Evolutionary conservation across 2,113 vertebrate species (phyloP).

Genomic region (Choloepus hoffmanni): DNA sequence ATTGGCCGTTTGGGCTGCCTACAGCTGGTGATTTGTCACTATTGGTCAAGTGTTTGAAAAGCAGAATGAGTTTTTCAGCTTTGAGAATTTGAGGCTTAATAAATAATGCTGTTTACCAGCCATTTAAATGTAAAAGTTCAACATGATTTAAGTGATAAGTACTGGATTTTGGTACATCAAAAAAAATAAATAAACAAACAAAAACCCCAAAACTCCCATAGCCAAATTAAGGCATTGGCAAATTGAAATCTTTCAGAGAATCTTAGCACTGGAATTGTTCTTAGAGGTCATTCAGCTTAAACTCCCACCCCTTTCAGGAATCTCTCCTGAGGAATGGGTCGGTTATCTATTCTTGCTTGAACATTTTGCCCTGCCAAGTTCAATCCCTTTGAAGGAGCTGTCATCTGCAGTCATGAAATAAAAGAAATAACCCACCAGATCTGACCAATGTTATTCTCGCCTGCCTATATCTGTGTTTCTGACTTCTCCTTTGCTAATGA

Average conservation of each 20-base stretch:
- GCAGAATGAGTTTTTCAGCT: constrained; percentile 81
- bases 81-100: constrained; percentile 81
- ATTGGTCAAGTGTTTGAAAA: constrained; percentile 80
- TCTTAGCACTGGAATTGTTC: constrained; percentile 15
- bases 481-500: background rate
- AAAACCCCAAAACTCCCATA: background rate
- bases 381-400: background rate
- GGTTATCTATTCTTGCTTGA: background rate
- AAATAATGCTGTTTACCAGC: constrained; percentile 79
- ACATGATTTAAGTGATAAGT: constrained; percentile 68
- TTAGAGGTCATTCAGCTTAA: background rate
- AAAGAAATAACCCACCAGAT: background rate
- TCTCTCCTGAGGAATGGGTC: background rate
- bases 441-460: background rate
- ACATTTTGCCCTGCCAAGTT: background rate
- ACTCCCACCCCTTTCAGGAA: background rate
- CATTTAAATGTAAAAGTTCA: constrained; percentile 79
- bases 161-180: constrained; percentile 61
- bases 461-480: background rate
- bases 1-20: constrained; percentile 83
- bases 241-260: constrained; percentile 37
- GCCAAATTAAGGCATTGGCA: constrained; percentile 40
- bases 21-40: constrained; percentile 87
- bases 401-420: background rate
- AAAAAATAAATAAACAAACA: constrained; percentile 24